Conservation (phyloP, 1,140 invertebrate species). For the Dreissena polymorpha region DNA sequence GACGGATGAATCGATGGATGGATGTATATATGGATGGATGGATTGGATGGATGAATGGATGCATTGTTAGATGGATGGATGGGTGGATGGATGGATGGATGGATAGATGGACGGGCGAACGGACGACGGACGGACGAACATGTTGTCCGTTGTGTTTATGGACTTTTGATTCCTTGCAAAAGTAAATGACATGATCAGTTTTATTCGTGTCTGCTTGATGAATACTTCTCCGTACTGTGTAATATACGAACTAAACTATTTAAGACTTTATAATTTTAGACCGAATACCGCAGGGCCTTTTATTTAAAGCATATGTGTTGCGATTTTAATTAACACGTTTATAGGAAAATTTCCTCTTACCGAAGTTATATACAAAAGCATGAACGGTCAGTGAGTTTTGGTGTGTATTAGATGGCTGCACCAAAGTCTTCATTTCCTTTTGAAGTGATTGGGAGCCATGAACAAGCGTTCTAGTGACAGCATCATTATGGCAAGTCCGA, state of each 20-base stretch:
- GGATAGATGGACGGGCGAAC: too few species aligned
- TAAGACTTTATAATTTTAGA: not conserved
- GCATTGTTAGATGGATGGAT: too few species aligned
- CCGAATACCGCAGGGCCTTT: not conserved
- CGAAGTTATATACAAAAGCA: not conserved
- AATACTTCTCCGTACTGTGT: too few species aligned
- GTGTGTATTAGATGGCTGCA: not conserved
- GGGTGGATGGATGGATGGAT: too few species aligned
- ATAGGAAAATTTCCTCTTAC: not conserved
- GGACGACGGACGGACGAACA: too few species aligned
- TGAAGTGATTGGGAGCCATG: not conserved
- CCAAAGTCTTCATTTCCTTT: not conserved
- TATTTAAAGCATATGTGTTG: not conserved
- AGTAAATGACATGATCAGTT: too few species aligned
- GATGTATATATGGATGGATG: too few species aligned
- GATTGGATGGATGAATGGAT: too few species aligned
- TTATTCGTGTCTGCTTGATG: too few species aligned
- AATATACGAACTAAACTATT: not conserved
- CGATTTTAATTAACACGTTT: not conserved
- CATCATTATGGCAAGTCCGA: not conserved
- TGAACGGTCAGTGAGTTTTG: not conserved
- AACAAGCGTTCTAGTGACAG: not conserved
- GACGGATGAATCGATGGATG: too few species aligned
- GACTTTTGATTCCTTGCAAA: too few species aligned
- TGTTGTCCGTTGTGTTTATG: too few species aligned